Conservation (phyloP, 2,797 vertebrate species). For the Lemur catta region DNA sequence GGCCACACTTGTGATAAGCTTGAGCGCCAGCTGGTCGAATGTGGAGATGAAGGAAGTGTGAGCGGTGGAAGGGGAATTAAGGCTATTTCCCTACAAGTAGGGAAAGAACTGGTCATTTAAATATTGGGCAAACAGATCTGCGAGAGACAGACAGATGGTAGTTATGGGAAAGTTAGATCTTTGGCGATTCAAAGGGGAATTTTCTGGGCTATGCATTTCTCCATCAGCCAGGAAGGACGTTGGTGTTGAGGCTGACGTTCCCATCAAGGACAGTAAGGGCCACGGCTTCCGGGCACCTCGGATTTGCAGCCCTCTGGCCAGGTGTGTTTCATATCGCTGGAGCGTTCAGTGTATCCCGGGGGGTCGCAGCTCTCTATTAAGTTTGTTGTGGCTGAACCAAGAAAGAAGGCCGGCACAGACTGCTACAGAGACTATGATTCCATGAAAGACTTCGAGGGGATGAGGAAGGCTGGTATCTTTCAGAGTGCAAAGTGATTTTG, state of each 20-base stretch:
- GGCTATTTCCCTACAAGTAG: neutral
- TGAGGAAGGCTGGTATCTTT: neutral
- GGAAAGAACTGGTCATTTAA: neutral
- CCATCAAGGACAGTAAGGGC: neutral
- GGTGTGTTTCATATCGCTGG: neutral
- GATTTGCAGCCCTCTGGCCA: neutral
- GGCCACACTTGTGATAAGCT: neutral
- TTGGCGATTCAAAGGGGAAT: neutral
- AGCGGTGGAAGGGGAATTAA: neutral
- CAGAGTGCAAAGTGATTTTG: neutral
- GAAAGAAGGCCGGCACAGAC: neutral
- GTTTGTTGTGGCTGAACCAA: neutral
- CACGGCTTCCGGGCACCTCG: neutral
- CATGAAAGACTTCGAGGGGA: neutral
- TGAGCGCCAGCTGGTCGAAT: accelerated
- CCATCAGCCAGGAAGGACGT: neutral
- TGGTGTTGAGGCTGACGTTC: neutral
- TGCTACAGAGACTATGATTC: neutral
- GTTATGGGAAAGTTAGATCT: neutral
- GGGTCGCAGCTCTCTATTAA: neutral
- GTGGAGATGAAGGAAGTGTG: neutral
- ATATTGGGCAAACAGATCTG: neutral
- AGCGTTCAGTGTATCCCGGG: accelerated
- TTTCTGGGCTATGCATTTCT: neutral
- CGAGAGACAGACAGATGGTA: neutral